Evolutionary conservation across 2,113 vertebrate species (phyloP).

Genomic region (Romanogobio albipinnatus): DNA sequence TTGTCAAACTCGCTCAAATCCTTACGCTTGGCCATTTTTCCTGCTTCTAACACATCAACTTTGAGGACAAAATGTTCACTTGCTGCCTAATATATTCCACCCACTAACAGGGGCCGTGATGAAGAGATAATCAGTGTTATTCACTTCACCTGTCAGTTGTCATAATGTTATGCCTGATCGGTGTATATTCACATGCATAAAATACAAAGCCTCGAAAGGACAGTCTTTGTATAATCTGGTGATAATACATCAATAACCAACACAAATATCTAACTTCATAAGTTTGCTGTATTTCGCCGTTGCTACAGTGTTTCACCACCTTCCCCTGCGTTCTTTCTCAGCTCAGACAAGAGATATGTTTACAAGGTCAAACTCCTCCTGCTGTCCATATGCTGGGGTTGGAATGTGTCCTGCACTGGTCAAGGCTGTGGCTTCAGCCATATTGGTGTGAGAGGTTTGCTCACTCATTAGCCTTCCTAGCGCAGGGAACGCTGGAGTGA

Average conservation of each 20-base stretch:
- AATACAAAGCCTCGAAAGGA: not conserved
- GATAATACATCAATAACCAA: not conserved
- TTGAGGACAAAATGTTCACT: too few relatives aligned
- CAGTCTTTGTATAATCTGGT: not conserved
- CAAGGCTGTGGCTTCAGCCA: conserved; percentile 26
- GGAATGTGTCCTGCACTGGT: conserved; percentile 46
- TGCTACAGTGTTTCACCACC: not conserved
- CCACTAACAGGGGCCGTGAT: too few relatives aligned
- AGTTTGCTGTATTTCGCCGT: not conserved
- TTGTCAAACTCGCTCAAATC: too few relatives aligned
- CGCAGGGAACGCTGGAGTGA: conserved; percentile 49
- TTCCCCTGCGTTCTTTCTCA: not conserved
- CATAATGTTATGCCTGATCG: too few relatives aligned
- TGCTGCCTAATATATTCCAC: too few relatives aligned
- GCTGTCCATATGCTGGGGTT: conserved; percentile 48
- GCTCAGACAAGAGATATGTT: not conserved
- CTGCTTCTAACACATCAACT: too few relatives aligned
- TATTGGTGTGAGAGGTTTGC: conserved; percentile 28
- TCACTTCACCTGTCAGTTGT: too few relatives aligned
- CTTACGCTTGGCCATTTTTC: too few relatives aligned
- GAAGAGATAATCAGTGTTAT: too few relatives aligned
- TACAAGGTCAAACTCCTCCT: conserved; percentile 39
- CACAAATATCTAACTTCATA: not conserved
- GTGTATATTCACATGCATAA: not conserved
- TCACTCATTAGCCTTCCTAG: conserved; percentile 58